Base-by-base conservation (phyloP, 1,140 invertebrate species). In the Carposina sasakii region DNA sequence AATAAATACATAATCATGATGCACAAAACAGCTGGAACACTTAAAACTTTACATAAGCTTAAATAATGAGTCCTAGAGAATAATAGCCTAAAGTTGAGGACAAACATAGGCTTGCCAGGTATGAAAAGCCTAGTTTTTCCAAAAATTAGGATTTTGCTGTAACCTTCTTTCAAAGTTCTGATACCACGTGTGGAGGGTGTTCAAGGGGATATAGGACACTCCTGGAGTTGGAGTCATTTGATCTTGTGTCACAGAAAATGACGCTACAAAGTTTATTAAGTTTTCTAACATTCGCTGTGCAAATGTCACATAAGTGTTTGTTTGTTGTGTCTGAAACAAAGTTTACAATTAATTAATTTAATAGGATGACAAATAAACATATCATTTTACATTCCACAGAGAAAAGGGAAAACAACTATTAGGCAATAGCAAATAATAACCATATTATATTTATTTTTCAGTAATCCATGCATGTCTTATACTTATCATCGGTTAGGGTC, bases 141-240 rank as follows among this genome's bases (percentile, higher is more conserved):
- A 99, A 76, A 98, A 99, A 71, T 98, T 93, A 1, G 97, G 96
- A 86, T 99, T 98, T 57, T 94, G 91, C 67, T 93, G 89, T 46
- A 99, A 82, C 60, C 95, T 88, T 67, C 96, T 85, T 65, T 96
- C 91, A 71, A 98, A 99, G 65, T 94, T 98, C 50, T 92, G 90
- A 70, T 95, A 99, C 98, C 98, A 99, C 33, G 91, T 93, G 70
- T 97, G 92, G 5, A 99, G 86, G 0, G 90, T 90, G 36, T 91
- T 93, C 15, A 98, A 76, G 0, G 97, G 96, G 23, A 99, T 91
- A 81, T 91, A 97, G 20, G 90, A 91, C 63, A 97, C 94, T 22
- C 89, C 91, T 0, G 91, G 92, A 68, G 93, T 92, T 0, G 92
- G 90, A 1, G 89, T 86, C 89, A 96, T 94, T 67, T 96, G 91